Evolutionary conservation across 2,797 vertebrate genomes (phyloP), one percentile per base, ranked within the genome.

Genomic region (Hippocampus kuda): DNA sequence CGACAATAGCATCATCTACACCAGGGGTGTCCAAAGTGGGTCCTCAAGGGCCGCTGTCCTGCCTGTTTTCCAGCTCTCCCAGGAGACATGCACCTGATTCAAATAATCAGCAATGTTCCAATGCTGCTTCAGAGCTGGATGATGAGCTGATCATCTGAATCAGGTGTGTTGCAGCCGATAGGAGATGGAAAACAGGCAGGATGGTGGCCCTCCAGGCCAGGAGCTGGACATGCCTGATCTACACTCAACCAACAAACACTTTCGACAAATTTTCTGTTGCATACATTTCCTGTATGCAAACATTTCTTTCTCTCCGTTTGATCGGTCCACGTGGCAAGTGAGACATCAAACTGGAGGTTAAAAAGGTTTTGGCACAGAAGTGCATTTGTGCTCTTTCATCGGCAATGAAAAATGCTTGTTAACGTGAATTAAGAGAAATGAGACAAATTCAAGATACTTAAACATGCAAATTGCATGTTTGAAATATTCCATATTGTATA

Each of bases 1-100:
- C 16, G 57, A 81, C 75, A 71, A 53, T 22, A 71, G 70, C 82
- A 70, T 12, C 61, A n/a, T n/a, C n/a, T n/a, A n/a, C n/a, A n/a
- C n/a, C n/a, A n/a, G n/a, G n/a, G n/a, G n/a, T n/a, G n/a, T n/a
- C n/a, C n/a, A n/a, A n/a, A n/a, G n/a, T n/a, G n/a, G n/a, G n/a
- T n/a, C n/a, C n/a, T n/a, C n/a, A n/a, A n/a, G n/a, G n/a, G n/a
- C n/a, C n/a, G n/a, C n/a, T n/a, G n/a, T n/a, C n/a, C n/a, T n/a
- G n/a, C n/a, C n/a, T n/a, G n/a, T n/a, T n/a, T n/a, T n/a, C n/a
- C n/a, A n/a, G n/a, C n/a, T n/a, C n/a, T n/a, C n/a, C n/a, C n/a
- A n/a, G n/a, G n/a, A n/a, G n/a, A n/a, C n/a, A n/a, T n/a, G n/a
- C n/a, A n/a, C n/a, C n/a, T n/a, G n/a, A n/a, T n/a, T n/a, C n/a